These are phyloP conservation scores for Ctenopoma kingsleyae DNA, from an alignment of 2,797 vertebrate genomes.

Conservation along the genomic window DNA sequence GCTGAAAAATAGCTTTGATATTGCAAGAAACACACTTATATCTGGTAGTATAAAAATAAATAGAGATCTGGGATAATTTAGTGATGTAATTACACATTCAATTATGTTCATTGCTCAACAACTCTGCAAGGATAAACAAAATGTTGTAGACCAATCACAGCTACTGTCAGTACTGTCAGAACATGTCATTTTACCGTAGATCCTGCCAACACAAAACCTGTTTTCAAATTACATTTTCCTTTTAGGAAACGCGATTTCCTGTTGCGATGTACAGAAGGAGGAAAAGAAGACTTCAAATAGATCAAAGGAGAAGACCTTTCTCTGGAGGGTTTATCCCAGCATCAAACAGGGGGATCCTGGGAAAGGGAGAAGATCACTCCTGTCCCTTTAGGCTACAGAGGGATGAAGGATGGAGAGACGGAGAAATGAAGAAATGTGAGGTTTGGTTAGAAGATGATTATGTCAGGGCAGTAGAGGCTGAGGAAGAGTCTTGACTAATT, in stretches of 20 bases:
- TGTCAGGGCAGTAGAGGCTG: conserved; percentile 75
- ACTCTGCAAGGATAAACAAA: conserved; percentile 2
- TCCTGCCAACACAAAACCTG: conserved; percentile 4
- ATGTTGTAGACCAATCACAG: not conserved
- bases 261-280: not conserved
- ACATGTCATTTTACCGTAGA: not conserved
- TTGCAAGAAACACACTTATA: not conserved
- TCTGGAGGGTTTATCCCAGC: conserved; percentile 48
- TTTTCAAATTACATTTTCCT: conserved; percentile 6
- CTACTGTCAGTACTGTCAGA: too few species aligned
- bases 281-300: conserved; percentile 5
- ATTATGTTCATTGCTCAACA: not conserved
- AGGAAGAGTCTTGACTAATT: conserved; percentile 84
- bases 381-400: conserved; percentile 66
- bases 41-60: not conserved
- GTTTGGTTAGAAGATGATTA: conserved; percentile 79
- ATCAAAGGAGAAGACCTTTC: conserved; percentile 34
- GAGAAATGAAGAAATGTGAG: conserved; percentile 62
- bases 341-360: conserved; percentile 55
- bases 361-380: conserved; percentile 65
- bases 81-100: not conserved
- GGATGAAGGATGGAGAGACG: conserved; percentile 66
- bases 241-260: conserved; percentile 8
- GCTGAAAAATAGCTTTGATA: not conserved
- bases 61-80: not conserved